Conservation (phyloP, 2,888 invertebrate genomes). For the Mesorhabditis spiculigera region DNA sequence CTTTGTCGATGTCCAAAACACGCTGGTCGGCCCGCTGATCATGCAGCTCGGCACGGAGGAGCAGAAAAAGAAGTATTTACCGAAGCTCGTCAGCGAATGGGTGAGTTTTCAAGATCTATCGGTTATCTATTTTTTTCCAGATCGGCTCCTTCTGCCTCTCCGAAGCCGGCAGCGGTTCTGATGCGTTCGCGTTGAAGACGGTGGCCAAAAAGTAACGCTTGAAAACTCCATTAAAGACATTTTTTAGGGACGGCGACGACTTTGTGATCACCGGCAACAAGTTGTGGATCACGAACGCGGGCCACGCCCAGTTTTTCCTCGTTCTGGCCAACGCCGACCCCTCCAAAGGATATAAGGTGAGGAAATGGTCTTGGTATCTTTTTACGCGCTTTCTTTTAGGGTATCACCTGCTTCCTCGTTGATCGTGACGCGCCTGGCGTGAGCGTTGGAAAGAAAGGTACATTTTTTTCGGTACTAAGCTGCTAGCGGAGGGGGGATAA, state of each 20-base stretch:
- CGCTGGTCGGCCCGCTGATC: slow-evolving; percentile 81
- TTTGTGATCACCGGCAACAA: slow-evolving; percentile 88
- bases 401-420: slow-evolving; percentile 88
- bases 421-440: slow-evolving; percentile 80
- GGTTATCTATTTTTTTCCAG: slow-evolving; percentile 62
- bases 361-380: neutral
- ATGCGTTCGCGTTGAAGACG: slow-evolving; percentile 91
- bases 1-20: slow-evolving; percentile 89
- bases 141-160: slow-evolving; percentile 82
- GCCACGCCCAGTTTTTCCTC: slow-evolving; percentile 83
- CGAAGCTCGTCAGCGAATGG: slow-evolving; percentile 77
- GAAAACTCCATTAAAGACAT: neutral
- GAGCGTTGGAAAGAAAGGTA: slow-evolving; percentile 71
- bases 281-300: slow-evolving; percentile 97
- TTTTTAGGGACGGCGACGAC: slow-evolving; percentile 70
- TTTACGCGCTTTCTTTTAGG: slow-evolving; percentile 14
- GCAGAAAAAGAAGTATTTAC: slow-evolving; percentile 85
- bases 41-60: slow-evolving; percentile 78
- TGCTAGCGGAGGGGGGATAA: too few species aligned
- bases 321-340: slow-evolving; percentile 57
- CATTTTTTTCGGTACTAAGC: too few species aligned
- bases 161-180: slow-evolving; percentile 85
- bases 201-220: slow-evolving; percentile 68
- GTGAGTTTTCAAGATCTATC: slow-evolving; percentile 65
- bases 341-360: slow-evolving; percentile 29